Percentiles rank a stretch among this genome's conserved stretches.
phyloP scores from a whole-genome alignment of 2,797 vertebrate species.

The Toxotes lorentzi region DNA sequence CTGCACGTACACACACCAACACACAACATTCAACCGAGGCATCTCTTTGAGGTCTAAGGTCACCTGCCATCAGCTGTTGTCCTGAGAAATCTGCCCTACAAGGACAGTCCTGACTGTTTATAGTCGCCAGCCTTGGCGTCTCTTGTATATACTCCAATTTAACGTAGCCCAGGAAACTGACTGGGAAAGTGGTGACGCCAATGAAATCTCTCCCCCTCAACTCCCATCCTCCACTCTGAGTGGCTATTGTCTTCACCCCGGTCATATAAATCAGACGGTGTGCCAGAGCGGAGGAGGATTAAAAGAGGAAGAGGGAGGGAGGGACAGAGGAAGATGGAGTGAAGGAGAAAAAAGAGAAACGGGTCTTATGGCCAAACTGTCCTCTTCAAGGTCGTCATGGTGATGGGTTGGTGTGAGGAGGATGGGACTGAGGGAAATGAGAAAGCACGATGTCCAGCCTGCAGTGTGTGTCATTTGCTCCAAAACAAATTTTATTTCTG shows the following conservation, averaged over 20 bases:
- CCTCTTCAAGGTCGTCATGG: constrained; percentile 79
- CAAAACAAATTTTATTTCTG: constrained; percentile 35
- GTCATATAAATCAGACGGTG: constrained; percentile 76
- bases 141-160: constrained; percentile 36
- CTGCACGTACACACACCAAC: constrained; percentile 8
- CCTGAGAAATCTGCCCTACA: constrained; percentile 47
- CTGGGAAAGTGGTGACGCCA: constrained; percentile 54
- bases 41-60: constrained; percentile 53
- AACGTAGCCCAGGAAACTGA: constrained; percentile 41
- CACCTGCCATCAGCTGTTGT: constrained; percentile 49
- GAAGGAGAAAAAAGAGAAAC: constrained; percentile 61
- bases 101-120: constrained; percentile 55
- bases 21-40: constrained; percentile 12
- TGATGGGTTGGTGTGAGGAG: constrained; percentile 68
- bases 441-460: constrained; percentile 48
- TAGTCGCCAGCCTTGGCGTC: constrained; percentile 37
- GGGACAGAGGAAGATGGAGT: constrained; percentile 57
- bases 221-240: constrained; percentile 60
- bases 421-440: constrained; percentile 65
- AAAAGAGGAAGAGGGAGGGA: constrained; percentile 55
- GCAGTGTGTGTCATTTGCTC: constrained; percentile 38
- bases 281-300: constrained; percentile 57
- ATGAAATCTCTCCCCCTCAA: constrained; percentile 59
- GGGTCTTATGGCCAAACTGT: constrained; percentile 70
- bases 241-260: constrained; percentile 73